These are phyloP conservation scores for Scaptomyza montana DNA, from an alignment of 1,140 invertebrate species.

Conservation along the genomic window DNA sequence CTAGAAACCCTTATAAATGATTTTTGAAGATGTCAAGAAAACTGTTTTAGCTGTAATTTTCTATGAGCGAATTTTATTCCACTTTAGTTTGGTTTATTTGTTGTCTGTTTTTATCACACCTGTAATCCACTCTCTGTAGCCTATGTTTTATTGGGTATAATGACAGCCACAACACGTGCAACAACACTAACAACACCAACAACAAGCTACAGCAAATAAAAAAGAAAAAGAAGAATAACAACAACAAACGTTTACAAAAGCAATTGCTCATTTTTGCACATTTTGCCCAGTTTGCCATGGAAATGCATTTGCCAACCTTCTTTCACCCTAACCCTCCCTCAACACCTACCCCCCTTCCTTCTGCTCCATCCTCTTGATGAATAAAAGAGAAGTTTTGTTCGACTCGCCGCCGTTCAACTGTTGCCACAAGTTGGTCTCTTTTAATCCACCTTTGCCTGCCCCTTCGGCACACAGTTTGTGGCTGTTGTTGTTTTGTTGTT, in stretches of 20 bases:
- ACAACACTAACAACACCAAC: not conserved
- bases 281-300: conserved; percentile 46
- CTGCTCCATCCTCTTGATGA: conserved; percentile 6
- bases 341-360: not conserved
- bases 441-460: not conserved
- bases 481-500: conserved; percentile 14
- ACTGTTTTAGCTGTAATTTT: too few relatives aligned
- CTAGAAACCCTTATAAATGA: too few relatives aligned
- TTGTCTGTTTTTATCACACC: too few relatives aligned
- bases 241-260: conserved; percentile 53
- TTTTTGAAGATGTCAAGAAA: too few relatives aligned
- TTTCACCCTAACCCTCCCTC: not conserved
- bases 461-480: conserved; percentile 13
- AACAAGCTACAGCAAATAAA: too few relatives aligned
- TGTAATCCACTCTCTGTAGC: conserved; percentile 5
- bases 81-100: not conserved
- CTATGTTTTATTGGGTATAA: conserved; percentile 35
- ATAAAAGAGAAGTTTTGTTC: conserved; percentile 40
- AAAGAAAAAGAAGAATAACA: conserved; percentile 10
- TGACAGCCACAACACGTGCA: conserved; percentile 39
- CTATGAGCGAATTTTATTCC: too few relatives aligned
- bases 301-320: too few relatives aligned
- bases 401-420: conserved; percentile 18
- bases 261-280: conserved; percentile 77
- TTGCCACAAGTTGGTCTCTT: conserved; percentile 7